Evolutionary conservation across 1,140 invertebrate species (phyloP), one percentile per base, ranked within the genome.

Genomic region (Apis mellifera): DNA sequence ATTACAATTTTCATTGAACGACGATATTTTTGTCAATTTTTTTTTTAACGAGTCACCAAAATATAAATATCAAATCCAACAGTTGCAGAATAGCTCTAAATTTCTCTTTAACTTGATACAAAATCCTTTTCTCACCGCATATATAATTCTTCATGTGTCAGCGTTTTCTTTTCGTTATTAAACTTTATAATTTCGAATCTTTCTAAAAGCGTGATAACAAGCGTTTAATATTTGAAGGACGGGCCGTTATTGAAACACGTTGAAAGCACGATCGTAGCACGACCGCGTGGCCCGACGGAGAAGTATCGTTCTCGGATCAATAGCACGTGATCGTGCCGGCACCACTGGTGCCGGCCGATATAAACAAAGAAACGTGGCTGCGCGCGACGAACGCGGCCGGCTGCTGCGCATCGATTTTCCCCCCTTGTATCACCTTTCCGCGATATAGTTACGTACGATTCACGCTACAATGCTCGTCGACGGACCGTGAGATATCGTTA

Each of bases 291-390:
- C 65, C 26, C 76, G 59, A 50, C 19, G 52, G 48, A 17, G 66
- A 73, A 69, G 78, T 85, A 59, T 84, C 80, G 71, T 85, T 81
- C 60, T 50, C 32, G 84, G 89, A 90, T 89, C 88, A 90, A 90
- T 89, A 90, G 78, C 89, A 90, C 89, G 89, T 90, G 89, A 89
- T 87, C 78, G 68, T 26, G 70, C 76, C 17, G 74, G 65, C 50
- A 57, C 72, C 72, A 64, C 52, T n/a, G 9, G 9, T 32, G 48
- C 55, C 78, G 82, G 84, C 75, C 90, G 92, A 93, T 93, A 93
- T 94, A 94, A 93, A 94, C 93, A 94, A 94, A 93, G 93, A 92
- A 92, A 87, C 92, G 90, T 93, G 91, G 90, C 92, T 91, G 91
- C 92, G 90, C 91, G 7, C 32, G 87, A 87, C 89, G 91, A 88